phyloP scores from a whole-genome alignment of 2,797 vertebrate genomes.

The Hirundo rustica region DNA sequence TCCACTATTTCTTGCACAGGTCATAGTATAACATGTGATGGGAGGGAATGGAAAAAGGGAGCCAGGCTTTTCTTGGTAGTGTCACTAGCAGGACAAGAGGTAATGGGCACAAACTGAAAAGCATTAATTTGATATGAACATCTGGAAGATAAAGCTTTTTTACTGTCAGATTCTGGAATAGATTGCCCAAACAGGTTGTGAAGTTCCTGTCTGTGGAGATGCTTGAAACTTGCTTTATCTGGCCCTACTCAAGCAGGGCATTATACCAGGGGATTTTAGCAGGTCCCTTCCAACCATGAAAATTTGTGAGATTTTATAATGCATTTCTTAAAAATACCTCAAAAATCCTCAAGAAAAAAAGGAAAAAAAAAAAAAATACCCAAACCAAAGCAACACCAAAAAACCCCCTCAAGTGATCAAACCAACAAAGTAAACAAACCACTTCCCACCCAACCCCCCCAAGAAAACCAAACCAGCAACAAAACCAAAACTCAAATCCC shows the following conservation, averaged over 20 bases:
- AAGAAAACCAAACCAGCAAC: background rate
- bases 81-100: background rate
- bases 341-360: background rate
- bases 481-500: background rate
- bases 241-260: background rate
- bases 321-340: background rate
- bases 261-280: background rate
- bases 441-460: fast-evolving
- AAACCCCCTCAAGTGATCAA: background rate
- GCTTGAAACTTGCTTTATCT: fast-evolving
- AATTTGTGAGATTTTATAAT: background rate
- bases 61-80: background rate
- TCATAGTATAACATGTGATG: fast-evolving
- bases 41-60: background rate
- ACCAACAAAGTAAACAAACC: background rate
- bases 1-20: fast-evolving
- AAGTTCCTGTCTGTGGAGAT: background rate
- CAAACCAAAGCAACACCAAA: background rate
- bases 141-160: fast-evolving
- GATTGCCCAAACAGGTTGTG: background rate
- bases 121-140: background rate
- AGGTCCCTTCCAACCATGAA: background rate
- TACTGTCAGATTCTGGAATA: background rate
- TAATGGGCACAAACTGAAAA: background rate
- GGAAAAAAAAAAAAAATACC: too few species aligned